Evolutionary conservation across 2,113 vertebrate species (phyloP).

Genomic region (Hippocampus zosterae): DNA sequence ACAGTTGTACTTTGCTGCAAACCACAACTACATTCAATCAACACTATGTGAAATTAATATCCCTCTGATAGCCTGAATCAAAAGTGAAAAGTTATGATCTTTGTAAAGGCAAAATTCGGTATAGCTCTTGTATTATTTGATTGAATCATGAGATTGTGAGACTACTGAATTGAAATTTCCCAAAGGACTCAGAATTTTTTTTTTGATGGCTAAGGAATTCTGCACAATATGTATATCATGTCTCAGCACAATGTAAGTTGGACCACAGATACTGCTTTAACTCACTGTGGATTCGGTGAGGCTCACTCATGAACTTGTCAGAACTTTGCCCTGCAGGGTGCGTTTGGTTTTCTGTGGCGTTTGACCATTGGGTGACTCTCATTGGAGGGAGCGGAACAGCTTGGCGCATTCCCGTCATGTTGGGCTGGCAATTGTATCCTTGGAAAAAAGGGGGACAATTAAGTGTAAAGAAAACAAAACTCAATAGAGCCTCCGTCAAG

Average conservation of each 20-base stretch:
- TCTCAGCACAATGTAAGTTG: not conserved
- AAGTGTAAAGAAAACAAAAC: not conserved
- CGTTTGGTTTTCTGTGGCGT: slow-evolving; percentile 22
- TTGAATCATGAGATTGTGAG: not conserved
- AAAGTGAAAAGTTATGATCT: too few species aligned
- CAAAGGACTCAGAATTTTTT: not conserved
- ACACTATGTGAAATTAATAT: too few species aligned
- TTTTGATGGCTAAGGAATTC: not conserved
- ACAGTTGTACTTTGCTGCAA: too few species aligned
- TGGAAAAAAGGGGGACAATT: slow-evolving; percentile 8
- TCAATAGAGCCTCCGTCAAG: not conserved
- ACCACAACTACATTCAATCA: too few species aligned
- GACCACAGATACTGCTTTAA: not conserved
- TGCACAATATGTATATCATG: not conserved
- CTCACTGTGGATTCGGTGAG: slow-evolving; percentile 61
- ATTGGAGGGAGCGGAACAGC: slow-evolving; percentile 18
- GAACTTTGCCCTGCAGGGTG: slow-evolving; percentile 32
- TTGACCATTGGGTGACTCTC: slow-evolving; percentile 15
- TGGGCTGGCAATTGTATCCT: slow-evolving; percentile 19
- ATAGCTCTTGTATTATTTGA: not conserved
- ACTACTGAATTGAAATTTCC: not conserved
- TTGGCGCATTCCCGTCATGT: slow-evolving; percentile 50
- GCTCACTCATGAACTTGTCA: slow-evolving; percentile 63
- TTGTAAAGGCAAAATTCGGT: too few species aligned
- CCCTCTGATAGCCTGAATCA: too few species aligned